phyloP scores from a whole-genome alignment of 2,797 vertebrate genomes.

The Erithacus rubecula region DNA sequence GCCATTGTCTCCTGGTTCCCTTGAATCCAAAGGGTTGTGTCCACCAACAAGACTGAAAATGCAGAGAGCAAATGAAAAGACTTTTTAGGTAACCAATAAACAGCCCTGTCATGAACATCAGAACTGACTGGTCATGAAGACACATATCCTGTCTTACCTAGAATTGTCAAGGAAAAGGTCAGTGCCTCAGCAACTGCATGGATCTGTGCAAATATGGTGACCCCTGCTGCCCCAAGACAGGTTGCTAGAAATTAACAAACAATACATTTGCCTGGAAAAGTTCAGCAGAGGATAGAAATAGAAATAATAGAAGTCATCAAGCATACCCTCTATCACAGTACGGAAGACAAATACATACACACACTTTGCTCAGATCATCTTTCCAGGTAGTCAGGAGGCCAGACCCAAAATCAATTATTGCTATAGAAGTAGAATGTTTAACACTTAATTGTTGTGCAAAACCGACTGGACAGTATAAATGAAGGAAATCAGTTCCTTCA shows the following conservation, averaged over 20 bases:
- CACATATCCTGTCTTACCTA: not conserved
- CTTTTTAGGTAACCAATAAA: not conserved
- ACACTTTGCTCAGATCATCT: not conserved
- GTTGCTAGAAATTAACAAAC: not conserved
- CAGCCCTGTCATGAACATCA: not conserved
- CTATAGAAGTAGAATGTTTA: not conserved
- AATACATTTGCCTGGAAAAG: not conserved
- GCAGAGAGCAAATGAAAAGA: not conserved
- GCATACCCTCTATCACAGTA: not conserved
- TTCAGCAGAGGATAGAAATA: not conserved
- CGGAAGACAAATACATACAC: not conserved
- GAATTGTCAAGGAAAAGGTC: not conserved
- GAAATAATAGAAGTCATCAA: not conserved
- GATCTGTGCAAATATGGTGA: not conserved
- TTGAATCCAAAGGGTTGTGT: not conserved
- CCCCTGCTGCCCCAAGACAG: not conserved
- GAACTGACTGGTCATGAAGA: not conserved
- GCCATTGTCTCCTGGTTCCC: not conserved
- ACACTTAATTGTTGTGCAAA: not conserved
- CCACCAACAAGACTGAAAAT: not conserved
- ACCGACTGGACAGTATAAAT: not conserved
- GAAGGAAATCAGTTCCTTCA: not conserved
- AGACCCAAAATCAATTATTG: not conserved
- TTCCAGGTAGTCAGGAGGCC: not conserved
- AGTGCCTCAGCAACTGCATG: not conserved